phyloP scores from a whole-genome alignment of 2,888 invertebrate species.

The Dorcus parallelipipedus region DNA sequence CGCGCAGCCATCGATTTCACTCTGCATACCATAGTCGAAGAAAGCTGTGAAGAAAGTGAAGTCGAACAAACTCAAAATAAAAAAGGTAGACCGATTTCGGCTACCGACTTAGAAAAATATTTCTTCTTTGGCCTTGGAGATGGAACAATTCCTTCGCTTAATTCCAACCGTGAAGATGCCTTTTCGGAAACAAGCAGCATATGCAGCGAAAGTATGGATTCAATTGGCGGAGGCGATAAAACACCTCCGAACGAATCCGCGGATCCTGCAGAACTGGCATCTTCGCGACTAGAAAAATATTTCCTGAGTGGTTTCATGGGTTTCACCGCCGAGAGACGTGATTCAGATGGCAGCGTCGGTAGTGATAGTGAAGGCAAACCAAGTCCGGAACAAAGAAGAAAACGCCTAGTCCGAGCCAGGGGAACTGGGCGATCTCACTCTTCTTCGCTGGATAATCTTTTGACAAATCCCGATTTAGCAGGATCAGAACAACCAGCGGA shows the following conservation, averaged over 20 bases:
- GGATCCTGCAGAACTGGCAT: constrained; percentile 73
- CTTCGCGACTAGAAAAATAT: constrained; percentile 84
- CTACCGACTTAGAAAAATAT: constrained; percentile 86
- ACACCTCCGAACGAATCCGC: constrained; percentile 38
- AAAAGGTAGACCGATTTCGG: constrained; percentile 67
- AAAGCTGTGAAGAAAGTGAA: constrained; percentile 92
- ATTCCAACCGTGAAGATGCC: constrained; percentile 57
- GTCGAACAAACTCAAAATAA: constrained; percentile 60
- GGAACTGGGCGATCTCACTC: constrained; percentile 82
- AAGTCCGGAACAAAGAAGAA: constrained; percentile 81
- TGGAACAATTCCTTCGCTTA: constrained; percentile 56
- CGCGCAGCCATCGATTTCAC: constrained; percentile 83
- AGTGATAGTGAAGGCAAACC: constrained; percentile 87
- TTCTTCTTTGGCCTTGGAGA: constrained; percentile 85
- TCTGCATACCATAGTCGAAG: constrained; percentile 89
- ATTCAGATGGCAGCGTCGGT: constrained; percentile 83
- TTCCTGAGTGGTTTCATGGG: constrained; percentile 84
- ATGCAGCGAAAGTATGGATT: constrained; percentile 79
- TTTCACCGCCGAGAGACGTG: constrained; percentile 70
- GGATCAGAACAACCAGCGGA: constrained; percentile 41
- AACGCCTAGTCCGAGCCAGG: constrained; percentile 74
- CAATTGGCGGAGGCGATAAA: constrained; percentile 59
- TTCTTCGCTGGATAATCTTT: constrained; percentile 74
- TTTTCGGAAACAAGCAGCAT: constrained; percentile 83
- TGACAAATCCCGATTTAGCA: constrained; percentile 59